These are phyloP conservation scores for Trachops cirrhosus DNA, from an alignment of 2,797 vertebrate genomes.

Conservation along the genomic window DNA sequence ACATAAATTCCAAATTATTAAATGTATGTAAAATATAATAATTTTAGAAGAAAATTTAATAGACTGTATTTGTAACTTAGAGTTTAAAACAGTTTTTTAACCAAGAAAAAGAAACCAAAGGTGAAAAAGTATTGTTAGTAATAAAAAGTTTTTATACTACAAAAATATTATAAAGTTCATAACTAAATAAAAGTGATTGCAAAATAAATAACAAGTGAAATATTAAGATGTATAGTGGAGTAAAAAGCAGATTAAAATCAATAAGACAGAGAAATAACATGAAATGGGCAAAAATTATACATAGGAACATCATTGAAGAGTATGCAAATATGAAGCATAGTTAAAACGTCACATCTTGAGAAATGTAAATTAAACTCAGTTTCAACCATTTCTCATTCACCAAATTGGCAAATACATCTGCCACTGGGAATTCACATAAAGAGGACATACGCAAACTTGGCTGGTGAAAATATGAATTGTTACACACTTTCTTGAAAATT, in stretches of 20 bases:
- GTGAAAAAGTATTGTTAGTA: not conserved
- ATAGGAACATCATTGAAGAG: not conserved
- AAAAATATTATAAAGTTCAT: not conserved
- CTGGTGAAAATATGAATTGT: not conserved
- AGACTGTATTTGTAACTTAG: not conserved
- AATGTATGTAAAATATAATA: not conserved
- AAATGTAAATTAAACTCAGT: not conserved
- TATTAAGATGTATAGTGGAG: not conserved
- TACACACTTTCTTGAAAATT: not conserved
- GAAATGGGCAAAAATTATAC: not conserved
- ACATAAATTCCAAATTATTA: not conserved
- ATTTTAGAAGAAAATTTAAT: not conserved
- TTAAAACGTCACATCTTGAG: not conserved
- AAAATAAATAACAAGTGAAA: not conserved
- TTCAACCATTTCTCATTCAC: not conserved
- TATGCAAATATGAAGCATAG: not conserved
- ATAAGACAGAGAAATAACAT: not conserved
- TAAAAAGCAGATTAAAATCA: not conserved
- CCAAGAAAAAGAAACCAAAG: not conserved
- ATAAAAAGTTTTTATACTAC: not conserved
- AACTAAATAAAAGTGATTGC: not conserved
- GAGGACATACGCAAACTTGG: not conserved
- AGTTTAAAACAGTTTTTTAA: not conserved
- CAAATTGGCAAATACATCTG: not conserved
- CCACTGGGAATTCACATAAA: not conserved